These are phyloP conservation scores for Heterochromis multidens DNA, from an alignment of 2,113 vertebrate species.

Conservation along the genomic window DNA sequence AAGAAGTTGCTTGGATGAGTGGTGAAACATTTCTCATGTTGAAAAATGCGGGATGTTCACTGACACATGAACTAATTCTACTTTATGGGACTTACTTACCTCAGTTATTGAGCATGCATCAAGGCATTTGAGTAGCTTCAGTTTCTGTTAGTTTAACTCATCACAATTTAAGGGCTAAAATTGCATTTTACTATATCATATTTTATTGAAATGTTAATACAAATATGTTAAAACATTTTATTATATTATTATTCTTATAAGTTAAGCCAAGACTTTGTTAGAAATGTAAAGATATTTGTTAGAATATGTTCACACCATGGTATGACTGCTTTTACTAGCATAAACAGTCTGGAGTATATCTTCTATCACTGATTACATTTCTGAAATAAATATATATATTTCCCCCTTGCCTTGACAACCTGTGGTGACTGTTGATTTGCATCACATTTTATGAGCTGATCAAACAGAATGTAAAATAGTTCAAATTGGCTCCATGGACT, in stretches of 20 bases:
- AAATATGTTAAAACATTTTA: neutral
- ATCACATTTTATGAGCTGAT: neutral
- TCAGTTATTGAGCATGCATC: no score
- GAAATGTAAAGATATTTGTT: no score
- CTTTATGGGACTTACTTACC: neutral
- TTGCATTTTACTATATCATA: neutral
- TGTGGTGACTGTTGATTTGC: neutral
- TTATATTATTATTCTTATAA: neutral
- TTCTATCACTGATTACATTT: neutral
- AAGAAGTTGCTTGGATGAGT: neutral
- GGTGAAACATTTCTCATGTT: neutral
- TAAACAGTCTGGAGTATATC: neutral
- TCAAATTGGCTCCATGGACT: neutral
- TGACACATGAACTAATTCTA: neutral
- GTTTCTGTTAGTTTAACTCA: neutral
- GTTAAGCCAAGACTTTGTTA: neutral
- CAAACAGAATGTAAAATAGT: neutral
- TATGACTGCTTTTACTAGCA: neutral
- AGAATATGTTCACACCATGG: neutral
- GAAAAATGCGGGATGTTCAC: no score
- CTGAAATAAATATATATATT: neutral
- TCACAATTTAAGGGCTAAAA: fast-evolving
- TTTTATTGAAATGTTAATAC: neutral
- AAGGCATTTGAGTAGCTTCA: neutral
- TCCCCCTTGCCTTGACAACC: neutral